These are phyloP conservation scores for Lepidothrix coronata DNA, from an alignment of 2,113 vertebrate genomes.

Conservation along the genomic window DNA sequence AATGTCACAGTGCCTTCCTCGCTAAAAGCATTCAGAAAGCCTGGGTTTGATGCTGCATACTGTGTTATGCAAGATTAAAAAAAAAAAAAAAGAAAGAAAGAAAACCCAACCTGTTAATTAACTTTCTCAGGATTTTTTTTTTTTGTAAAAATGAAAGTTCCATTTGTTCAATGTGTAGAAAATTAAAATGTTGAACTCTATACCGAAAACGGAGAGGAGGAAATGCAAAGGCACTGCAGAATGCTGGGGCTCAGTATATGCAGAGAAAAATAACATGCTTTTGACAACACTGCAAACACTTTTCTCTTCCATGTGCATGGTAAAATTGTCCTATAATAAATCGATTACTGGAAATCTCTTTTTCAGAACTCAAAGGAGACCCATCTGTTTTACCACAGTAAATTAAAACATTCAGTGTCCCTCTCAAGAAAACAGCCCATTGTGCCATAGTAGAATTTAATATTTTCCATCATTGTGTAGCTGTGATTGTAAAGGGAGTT, in stretches of 20 bases:
- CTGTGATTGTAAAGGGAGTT: not conserved
- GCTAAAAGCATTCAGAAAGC: not conserved
- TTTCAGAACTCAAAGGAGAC: not conserved
- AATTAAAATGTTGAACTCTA: not conserved
- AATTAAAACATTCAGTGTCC: not conserved
- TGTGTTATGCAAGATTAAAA: not conserved
- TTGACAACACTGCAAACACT: not conserved
- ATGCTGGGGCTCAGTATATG: not conserved
- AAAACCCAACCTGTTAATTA: not conserved
- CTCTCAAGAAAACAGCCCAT: not conserved
- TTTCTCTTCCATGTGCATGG: not conserved
- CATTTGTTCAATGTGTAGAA: not conserved
- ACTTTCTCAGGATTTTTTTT: not conserved
- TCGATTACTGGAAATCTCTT: not conserved
- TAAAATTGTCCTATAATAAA: not conserved
- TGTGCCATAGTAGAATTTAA: not conserved
- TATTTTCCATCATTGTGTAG: not conserved
- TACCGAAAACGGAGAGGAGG: not conserved
- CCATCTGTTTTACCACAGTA: not conserved
- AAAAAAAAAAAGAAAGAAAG: not conserved
- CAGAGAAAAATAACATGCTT: not conserved
- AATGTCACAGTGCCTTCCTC: not conserved
- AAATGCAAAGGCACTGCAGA: not conserved
- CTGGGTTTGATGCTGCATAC: not conserved
- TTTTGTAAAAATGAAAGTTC: not conserved